These are phyloP conservation scores for Rhinoderma darwinii DNA, from an alignment of 2,113 vertebrate genomes.

Conservation along the genomic window DNA sequence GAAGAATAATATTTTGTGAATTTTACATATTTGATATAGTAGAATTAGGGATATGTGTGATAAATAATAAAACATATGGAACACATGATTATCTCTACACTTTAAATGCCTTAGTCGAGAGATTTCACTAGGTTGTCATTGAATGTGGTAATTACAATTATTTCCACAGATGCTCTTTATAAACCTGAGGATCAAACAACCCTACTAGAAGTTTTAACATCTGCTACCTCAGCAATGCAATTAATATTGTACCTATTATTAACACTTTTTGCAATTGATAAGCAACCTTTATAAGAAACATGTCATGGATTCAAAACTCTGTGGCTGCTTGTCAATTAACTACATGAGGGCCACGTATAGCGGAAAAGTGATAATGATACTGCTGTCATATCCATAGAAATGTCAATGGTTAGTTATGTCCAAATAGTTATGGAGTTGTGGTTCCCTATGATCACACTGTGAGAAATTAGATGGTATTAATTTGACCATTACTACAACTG, in stretches of 20 bases:
- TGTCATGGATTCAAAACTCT: background rate
- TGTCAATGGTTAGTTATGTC: too few species aligned
- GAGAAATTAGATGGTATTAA: too few species aligned
- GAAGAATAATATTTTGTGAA: too few species aligned
- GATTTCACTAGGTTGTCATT: background rate
- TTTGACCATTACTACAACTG: too few species aligned
- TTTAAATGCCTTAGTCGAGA: background rate
- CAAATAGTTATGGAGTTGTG: too few species aligned
- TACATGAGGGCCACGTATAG: background rate
- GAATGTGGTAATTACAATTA: slow-evolving; percentile 10
- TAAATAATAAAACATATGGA: background rate
- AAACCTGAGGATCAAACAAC: background rate
- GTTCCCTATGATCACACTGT: too few species aligned
- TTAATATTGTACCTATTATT: slow-evolving; percentile 9
- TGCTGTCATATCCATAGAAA: background rate
- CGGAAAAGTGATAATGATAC: background rate
- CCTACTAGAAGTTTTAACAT: background rate
- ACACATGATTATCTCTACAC: background rate
- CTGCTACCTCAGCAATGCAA: background rate
- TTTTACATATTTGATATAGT: too few species aligned
- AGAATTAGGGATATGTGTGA: background rate
- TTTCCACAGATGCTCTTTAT: slow-evolving; percentile 36
- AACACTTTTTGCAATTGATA: background rate
- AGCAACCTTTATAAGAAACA: background rate
- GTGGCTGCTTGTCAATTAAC: background rate